phyloP scores from a whole-genome alignment of 2,113 vertebrate species.

The Eulemur rufifrons region DNA sequence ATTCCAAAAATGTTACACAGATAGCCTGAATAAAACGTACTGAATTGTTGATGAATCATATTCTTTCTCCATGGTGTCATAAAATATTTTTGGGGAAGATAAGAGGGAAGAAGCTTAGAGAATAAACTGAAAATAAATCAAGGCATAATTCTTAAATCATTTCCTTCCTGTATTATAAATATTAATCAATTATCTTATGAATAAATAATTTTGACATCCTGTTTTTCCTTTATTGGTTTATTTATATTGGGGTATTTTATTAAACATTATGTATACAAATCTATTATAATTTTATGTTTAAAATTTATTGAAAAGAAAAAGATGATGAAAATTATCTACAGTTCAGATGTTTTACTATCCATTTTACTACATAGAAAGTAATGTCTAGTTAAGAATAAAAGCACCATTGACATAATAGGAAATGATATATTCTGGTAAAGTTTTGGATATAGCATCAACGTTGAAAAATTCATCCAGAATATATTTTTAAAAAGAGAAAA shows the following conservation, averaged over 20 bases:
- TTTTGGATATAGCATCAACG: background rate
- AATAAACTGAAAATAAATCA: background rate
- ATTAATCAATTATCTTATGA: background rate
- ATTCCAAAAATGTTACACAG: background rate
- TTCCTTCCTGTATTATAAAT: background rate
- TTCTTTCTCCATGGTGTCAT: background rate
- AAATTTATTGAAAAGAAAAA: constrained; percentile 7
- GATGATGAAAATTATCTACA: background rate
- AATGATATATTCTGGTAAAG: background rate
- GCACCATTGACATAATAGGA: background rate
- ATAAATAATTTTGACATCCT: background rate
- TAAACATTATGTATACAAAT: background rate
- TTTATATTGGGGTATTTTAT: background rate
- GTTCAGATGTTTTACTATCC: background rate
- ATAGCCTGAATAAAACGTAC: background rate
- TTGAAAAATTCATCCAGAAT: background rate
- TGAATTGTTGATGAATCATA: background rate
- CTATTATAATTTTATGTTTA: constrained; percentile 21
- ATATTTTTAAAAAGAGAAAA: background rate
- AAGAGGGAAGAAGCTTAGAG: background rate
- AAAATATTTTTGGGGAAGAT: constrained; percentile 12
- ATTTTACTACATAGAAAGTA: background rate
- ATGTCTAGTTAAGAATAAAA: background rate
- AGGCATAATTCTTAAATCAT: background rate
- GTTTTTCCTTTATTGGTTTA: background rate